Base-by-base conservation (phyloP, 2,888 invertebrate species). In the Leptopilina syphax region DNA sequence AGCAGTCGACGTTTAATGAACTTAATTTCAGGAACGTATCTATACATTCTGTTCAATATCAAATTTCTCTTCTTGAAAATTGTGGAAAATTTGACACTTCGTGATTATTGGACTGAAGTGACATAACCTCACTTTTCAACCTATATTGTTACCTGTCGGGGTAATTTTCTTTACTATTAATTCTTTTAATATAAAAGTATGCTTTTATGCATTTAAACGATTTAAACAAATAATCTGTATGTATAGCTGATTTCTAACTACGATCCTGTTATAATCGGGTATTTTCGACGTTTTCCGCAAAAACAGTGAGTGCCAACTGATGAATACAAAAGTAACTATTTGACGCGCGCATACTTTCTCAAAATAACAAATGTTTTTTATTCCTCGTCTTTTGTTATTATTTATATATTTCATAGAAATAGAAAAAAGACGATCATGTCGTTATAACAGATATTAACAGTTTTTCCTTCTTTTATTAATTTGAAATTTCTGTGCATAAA, bases 1-100 rank as follows among this genome's bases (percentile, higher is more conserved):
- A 73, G 70, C 70, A 73, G 70, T 73, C 70, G 70, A 73, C 70
- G 54, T 57, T 7, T 73, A n/a, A 73, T 73, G 54, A 57, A 34
- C n/a, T 73, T 73, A 4, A 54, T 34, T 3, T 8, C 73, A 73
- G 57, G 57, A 73, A 73, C 73, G 73, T 73, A 57, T 34, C 34
- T 34, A 57, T 10, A 73, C 27, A n/a, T 73, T 57, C 8, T 8
- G 8, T 18, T 7, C 0, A 50, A 50, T 10, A 50, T 12, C 50
- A 50, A 50, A 50, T 18, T 63, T 63, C 8, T 0, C 12, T 68
- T 24, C 18, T 27, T n/a, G 6, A 54, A 70, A 27, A 50, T 13
- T 68, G 34, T 68, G 18, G 18, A 18, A 18, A 18, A 18, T 18
- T 18, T 18, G 18, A 18, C 18, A 18, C 18, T 18, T 18, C 18